Conservation (phyloP, 2,888 invertebrate genomes). For the Pollenia griseotomentosa region DNA sequence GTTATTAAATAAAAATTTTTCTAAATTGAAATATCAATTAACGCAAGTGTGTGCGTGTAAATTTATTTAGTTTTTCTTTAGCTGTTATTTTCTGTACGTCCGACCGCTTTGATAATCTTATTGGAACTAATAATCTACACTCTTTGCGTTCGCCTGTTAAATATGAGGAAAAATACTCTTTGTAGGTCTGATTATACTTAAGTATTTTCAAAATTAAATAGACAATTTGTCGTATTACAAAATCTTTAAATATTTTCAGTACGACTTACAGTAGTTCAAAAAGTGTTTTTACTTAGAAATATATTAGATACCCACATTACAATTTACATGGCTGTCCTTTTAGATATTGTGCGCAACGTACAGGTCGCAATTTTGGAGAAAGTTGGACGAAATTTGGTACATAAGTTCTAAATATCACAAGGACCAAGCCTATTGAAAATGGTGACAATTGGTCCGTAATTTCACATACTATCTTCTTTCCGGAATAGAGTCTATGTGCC, state of each 20-base stretch:
- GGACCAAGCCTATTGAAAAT: too few species aligned
- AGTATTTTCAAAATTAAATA: slow-evolving; percentile 28
- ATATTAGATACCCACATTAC: too few species aligned
- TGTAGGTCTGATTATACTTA: slow-evolving; percentile 16
- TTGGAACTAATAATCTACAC: slow-evolving; percentile 48
- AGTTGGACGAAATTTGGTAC: too few species aligned
- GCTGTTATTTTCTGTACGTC: slow-evolving; percentile 22
- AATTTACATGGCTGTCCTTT: too few species aligned
- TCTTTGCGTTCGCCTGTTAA: background rate
- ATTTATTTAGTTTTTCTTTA: background rate
- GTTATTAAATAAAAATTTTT: background rate
- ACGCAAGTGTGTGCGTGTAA: background rate
- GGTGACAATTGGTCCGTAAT: too few species aligned
- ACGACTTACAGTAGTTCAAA: too few species aligned
- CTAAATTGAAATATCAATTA: background rate
- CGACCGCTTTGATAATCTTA: slow-evolving; percentile 43
- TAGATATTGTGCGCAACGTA: too few species aligned
- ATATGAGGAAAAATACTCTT: slow-evolving; percentile 13
- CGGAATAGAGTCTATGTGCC: too few species aligned
- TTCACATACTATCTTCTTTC: too few species aligned
- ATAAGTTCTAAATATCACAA: too few species aligned
- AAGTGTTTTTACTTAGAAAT: too few species aligned
- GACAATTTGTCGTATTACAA: slow-evolving; percentile 5
- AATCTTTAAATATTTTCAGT: slow-evolving; percentile 10
- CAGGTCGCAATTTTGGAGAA: too few species aligned